These are phyloP conservation scores for Notodonta dromedarius DNA, from an alignment of 2,888 invertebrate species.

Conservation along the genomic window DNA sequence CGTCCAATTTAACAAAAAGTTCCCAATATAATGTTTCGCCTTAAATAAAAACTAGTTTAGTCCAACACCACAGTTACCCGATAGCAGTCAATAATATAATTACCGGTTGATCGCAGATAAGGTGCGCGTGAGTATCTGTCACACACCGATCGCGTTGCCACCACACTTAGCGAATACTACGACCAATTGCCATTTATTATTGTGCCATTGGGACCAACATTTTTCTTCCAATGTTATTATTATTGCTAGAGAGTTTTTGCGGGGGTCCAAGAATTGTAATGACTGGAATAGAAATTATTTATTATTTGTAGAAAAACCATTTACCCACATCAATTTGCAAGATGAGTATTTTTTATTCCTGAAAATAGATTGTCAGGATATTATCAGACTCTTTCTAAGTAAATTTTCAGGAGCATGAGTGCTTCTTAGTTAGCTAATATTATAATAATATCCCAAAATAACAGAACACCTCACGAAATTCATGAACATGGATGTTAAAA, in stretches of 20 bases:
- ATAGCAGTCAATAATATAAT: slow-evolving; percentile 44
- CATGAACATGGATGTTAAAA: neutral
- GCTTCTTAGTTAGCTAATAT: too few relatives aligned
- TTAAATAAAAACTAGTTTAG: slow-evolving; percentile 40
- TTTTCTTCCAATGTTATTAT: neutral
- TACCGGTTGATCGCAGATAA: slow-evolving; percentile 46
- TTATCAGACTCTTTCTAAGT: too few relatives aligned
- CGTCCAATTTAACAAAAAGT: too few relatives aligned
- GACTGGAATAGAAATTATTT: neutral
- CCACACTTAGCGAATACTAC: slow-evolving; percentile 7
- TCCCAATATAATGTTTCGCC: slow-evolving; percentile 12
- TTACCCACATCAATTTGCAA: too few relatives aligned
- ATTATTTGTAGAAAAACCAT: neutral
- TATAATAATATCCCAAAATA: neutral
- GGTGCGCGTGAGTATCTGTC: slow-evolving; percentile 37
- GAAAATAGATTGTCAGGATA: too few relatives aligned
- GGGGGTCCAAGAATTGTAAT: neutral
- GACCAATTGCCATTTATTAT: slow-evolving; percentile 4
- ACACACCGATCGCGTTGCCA: slow-evolving; percentile 12
- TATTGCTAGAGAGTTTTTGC: slow-evolving; percentile 1
- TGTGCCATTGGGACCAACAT: neutral
- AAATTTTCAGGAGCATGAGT: too few relatives aligned
- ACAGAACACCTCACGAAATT: neutral
- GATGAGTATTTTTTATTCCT: too few relatives aligned
- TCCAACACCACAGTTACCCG: slow-evolving; percentile 36